Evolutionary conservation across 1,140 invertebrate species (phyloP).

Genomic region (Caenorhabditis inopinata): DNA sequence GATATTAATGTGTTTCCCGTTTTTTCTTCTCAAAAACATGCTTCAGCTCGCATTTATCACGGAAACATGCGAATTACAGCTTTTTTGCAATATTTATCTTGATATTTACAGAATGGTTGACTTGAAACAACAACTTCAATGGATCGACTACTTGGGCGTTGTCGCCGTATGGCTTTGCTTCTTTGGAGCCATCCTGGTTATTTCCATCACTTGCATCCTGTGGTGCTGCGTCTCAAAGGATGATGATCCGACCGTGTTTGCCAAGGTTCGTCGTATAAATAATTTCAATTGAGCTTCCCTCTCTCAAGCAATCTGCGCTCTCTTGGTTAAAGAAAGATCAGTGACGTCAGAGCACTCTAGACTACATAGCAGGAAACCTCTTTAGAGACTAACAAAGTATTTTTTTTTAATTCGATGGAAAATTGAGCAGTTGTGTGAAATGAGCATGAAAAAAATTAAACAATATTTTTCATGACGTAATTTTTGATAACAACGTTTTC

Average conservation of each 20-base stretch:
- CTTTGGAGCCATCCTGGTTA: conserved; percentile 60
- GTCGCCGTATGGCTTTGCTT: conserved; percentile 62
- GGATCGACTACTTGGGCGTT: conserved; percentile 63
- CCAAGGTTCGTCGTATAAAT: conserved; percentile 55
- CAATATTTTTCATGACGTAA: no score
- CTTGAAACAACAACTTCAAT: conserved; percentile 55
- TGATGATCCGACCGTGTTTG: conserved; percentile 59
- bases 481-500: no score
- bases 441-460: no score
- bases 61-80: no score
- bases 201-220: conserved; percentile 64
- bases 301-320: neutral
- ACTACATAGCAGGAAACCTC: neutral
- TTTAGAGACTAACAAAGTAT: neutral
- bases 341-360: neutral
- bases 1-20: no score
- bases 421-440: no score
- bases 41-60: no score
- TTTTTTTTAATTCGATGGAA: neutral
- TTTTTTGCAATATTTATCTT: neutral
- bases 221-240: conserved; percentile 63
- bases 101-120: conserved; percentile 45
- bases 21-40: no score
- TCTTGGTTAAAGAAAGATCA: conserved; percentile 32
- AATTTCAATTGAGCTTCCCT: neutral